Evolutionary conservation across 37 sponge, comb jelly and placozoan genomes (phyloP), one percentile per base, ranked within the genome.

Genomic region (Spongia lamella): DNA sequence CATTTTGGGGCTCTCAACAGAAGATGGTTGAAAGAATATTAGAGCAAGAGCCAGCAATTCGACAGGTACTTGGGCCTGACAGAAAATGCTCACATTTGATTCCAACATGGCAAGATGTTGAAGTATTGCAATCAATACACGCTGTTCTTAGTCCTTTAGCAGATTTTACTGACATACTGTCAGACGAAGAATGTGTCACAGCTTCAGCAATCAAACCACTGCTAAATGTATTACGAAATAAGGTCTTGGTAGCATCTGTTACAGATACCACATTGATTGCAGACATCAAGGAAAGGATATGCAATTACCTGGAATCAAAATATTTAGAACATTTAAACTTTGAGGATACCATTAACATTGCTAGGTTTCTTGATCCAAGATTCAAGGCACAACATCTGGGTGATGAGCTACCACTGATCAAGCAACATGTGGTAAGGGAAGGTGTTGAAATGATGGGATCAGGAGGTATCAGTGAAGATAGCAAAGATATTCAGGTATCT

Each of bases 81-180:
- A 55, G 33, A 13, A 71, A 71, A 53, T n/a, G 15, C 11, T 20
- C 52, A 25, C 56, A 71, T 34, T 51, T 71, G 54, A 30, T n/a
- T 22, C 56, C 56, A 30, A 71, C 72, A n/a, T 71, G 72, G 72
- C 72, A 71, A 51, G 72, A 71, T 53, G 16, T 71, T 17, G 72
- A 71, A 7, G 72, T 71, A 16, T 35, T 71, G 25, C 56, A 71
- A 39, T 71, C 72, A 51, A 17, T 71, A 26, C 56, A 51, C 16
- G 72, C 72, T 27, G 32, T 26, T 30, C 13, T 71, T 2, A 52
- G 56, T 71, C 56, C 55, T 17, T 34, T 71, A 7, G 14, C 25
- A 30, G 72, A 71, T 25, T 68, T 71, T 71, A 71, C 72, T 17
- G 72, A 71, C 54, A 6, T 11, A 1, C 56, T 71, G 2, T 53